Percentiles rank a stretch among this genome's conserved stretches.
Evolutionary conservation across 2,888 invertebrate genomes (phyloP).

Genomic region (Thecophora atra): DNA sequence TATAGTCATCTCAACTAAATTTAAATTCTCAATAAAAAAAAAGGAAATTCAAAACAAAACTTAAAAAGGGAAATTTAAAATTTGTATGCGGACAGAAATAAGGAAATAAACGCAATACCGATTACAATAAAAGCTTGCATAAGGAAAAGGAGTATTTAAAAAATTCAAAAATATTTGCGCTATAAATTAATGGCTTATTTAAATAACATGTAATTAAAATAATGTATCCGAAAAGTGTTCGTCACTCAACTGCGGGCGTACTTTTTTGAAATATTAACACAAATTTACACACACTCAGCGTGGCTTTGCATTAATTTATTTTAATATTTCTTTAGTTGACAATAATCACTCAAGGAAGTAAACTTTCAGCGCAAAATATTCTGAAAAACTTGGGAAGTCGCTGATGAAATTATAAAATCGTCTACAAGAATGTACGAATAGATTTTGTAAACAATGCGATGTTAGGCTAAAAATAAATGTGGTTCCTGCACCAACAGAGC

Average conservation of each 20-base stretch:
- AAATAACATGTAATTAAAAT: too few species aligned
- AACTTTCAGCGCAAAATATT: background rate
- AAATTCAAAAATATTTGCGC: too few species aligned
- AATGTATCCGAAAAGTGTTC: too few species aligned
- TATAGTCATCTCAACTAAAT: too few species aligned
- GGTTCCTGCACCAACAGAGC: background rate
- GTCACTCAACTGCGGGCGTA: too few species aligned
- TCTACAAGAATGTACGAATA: background rate
- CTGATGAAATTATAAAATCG: background rate
- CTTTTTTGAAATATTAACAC: too few species aligned
- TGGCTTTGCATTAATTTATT: too few species aligned
- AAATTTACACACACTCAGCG: too few species aligned
- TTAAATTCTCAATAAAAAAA: background rate
- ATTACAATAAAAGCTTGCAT: background rate
- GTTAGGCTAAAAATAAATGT: constrained; percentile 27
- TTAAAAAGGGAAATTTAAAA: background rate
- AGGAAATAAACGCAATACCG: background rate
- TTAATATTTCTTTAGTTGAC: too few species aligned
- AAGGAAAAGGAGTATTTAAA: background rate
- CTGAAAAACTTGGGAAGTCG: background rate
- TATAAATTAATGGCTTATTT: too few species aligned
- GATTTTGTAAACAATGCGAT: constrained; percentile 22
- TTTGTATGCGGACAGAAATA: background rate
- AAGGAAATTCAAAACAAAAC: background rate
- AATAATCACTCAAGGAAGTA: background rate